Base-by-base conservation (phyloP, 2,888 invertebrate species). In the Drosophila atripex region DNA sequence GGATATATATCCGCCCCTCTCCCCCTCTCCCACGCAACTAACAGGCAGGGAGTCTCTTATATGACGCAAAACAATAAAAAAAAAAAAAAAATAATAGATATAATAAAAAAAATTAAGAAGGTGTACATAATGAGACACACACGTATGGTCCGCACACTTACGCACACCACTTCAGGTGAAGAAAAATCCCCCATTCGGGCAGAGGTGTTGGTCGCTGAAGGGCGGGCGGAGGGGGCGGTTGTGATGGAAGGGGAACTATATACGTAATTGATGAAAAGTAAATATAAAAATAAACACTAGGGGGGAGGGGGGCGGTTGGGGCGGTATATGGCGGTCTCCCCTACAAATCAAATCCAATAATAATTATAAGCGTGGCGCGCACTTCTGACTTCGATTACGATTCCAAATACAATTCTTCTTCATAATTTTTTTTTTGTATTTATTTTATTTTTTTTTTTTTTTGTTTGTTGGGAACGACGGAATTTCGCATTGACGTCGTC, bases 321-420 rank as follows among this genome's bases (percentile, higher is more conserved):
- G n/a, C n/a, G n/a, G n/a, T n/a, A n/a, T n/a, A 11, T 51, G 54
- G 25, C 41, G 71, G 55, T 41, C 16, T 16, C 39, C 9, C 39
- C 43, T 54, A 56, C 71, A 69, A 76, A 77, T 65, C 66, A 65
- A 83, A 74, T 80, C 74, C 84, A 80, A 80, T 69, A 80, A 78
- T 76, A 72, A 78, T 70, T 71, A 76, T 68, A 76, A 76, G 75
- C 75, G 73, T 69, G 64, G 54, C 71, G 72, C 71, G 60, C 55
- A 64, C 54, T 55, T 64, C 69, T 54, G 45, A 38, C 63, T 56
- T 43, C 61, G 71, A 47, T 46, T 56, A 16, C 43, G 30, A 16
- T 5, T 47, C 25, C 46, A 21, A 54, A 28, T 45, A 1, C 46
- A 18, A 45, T 9, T 45, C 43, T 45, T 28, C 45, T 45, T 45